Evolutionary conservation across 2,113 vertebrate genomes (phyloP), one percentile per base, ranked within the genome.

Genomic region (Hemicordylus capensis): DNA sequence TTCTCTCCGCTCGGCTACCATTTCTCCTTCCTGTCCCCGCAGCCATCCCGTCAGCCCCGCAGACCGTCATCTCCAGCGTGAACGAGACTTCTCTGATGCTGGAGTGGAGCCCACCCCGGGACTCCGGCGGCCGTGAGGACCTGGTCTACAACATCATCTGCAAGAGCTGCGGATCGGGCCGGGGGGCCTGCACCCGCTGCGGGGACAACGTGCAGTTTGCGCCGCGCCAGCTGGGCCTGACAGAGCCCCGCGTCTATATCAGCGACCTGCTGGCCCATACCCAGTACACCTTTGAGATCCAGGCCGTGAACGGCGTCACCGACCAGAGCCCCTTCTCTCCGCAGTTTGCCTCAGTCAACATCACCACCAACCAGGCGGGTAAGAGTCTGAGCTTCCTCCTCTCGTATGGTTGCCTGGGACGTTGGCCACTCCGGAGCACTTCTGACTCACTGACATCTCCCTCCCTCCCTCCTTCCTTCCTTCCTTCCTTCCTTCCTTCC

Each of bases 331-430:
- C 97, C 17, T 98, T 98, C 92, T 98, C 98, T 0, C 98, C 98
- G 0, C 98, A 98, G 87, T 98, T 97, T 5, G 91, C 98, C 0
- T 97, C 98, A 0, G 98, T 99, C 86, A 99, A 99, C 93, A 99
- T 99, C 95, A 99, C 98, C 93, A 99, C 98, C 92, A 99, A 99
- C 95, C 98, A 99, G 90, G 98, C 98, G 0, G 98, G 98, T 99
- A 89, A 97, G 98, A 14, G 0, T 0, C 1, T 0, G 15, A 0
- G 0, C 1, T 0, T 0, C 0, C 26, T 31, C 28, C 12, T 54
- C 51, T 17, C 51, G n/a, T n/a, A n/a, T n/a, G n/a, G n/a, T n/a
- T n/a, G n/a, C n/a, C n/a, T n/a, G n/a, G n/a, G n/a, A n/a, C n/a
- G n/a, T n/a, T n/a, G n/a, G n/a, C n/a, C n/a, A n/a, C n/a, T n/a